Base-by-base conservation (phyloP, 2,888 invertebrate species). In the Campoplex capitator region DNA sequence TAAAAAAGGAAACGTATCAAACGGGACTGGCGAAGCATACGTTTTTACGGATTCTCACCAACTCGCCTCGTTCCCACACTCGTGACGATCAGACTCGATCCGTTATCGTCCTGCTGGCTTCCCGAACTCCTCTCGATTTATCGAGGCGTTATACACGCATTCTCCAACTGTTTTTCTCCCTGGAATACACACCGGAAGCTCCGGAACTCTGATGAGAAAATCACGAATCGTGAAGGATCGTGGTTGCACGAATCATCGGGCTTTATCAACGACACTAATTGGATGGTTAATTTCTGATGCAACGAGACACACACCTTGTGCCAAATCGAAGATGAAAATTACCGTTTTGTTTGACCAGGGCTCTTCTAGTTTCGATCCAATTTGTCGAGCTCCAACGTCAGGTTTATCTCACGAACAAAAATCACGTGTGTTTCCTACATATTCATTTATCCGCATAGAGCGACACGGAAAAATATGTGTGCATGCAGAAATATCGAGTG, bases 31-130 rank as follows among this genome's bases (percentile, higher is more conserved):
- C 38, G 38, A 23, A 83, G 76, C 78, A 71, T 74, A 73, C 84
- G n/a, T 71, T 28, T 58, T 78, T 48, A 62, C 81, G 45, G 35
- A 62, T 76, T 58, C 68, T 73, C 62, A 48, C 67, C 67, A 77
- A 74, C 62, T 68, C 48, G 45, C 13, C 42, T 58, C 28, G 13
- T 82, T 62, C 67, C 42, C 54, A 68, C 51, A 65, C 23, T 54
- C 73, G 62, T 75, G 85, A 88, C 89, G 89, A 91, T 91, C 89
- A 91, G 85, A 75, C 75, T 87, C 83, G 88, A 89, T 89, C 83
- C 82, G 86, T 89, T 89, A 88, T 88, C 86, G 83, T 79, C 35
- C 51, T 42, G 48, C 38, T 32, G 48, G 28, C 32, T 77, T 56
- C 0, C 42, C 28, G 32, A 80, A 62, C 11, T 38, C 38, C 51